Evolutionary conservation across 1,140 invertebrate genomes (phyloP), one percentile per base, ranked within the genome.

Genomic region (Cherax destructor): DNA sequence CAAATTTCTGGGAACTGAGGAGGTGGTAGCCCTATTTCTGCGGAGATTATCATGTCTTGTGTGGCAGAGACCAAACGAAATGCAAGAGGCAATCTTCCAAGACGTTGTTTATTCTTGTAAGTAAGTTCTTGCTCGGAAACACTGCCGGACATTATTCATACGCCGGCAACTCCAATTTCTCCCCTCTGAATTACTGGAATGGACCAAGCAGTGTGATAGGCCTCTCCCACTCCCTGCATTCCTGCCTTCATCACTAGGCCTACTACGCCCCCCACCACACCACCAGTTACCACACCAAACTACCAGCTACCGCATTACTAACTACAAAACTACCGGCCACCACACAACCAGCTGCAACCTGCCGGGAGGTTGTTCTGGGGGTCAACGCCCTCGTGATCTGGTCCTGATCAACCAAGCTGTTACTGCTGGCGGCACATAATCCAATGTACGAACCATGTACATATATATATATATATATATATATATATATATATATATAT

Each of bases 141-240:
- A 74, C 6, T 52, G 24, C 52, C 52, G 65, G n/a, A 18, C 72
- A 76, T 86, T 80, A 80, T 61, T 79, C 52, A 80, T 69, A 78
- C 65, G 69, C 61, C 52, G 65, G 65, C 80, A 83, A 74, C 80
- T 74, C 80, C 72, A 65, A 74, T 30, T 76, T 83, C 69, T 80
- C 88, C 88, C 88, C 69, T 56, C 47, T 65, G 88, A 89, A 89
- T 83, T 83, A 89, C 88, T 69, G 69, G 88, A 80, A 89, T 83
- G 88, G 69, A 89, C 88, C 88, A 86, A 80, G 88, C 88, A 77
- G 88, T 80, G 80, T 83, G 83, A 89, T 89, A 89, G 88, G 72
- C 88, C 88, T 83, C 13, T 65, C 78, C 6, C 79, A 41, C 41
- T 47, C 86, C 78, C 10, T 81, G n/a, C 41, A 72, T 80, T 88